Base-by-base conservation (phyloP, 2,797 vertebrate genomes). In the Leucoraja ocellata region DNA sequence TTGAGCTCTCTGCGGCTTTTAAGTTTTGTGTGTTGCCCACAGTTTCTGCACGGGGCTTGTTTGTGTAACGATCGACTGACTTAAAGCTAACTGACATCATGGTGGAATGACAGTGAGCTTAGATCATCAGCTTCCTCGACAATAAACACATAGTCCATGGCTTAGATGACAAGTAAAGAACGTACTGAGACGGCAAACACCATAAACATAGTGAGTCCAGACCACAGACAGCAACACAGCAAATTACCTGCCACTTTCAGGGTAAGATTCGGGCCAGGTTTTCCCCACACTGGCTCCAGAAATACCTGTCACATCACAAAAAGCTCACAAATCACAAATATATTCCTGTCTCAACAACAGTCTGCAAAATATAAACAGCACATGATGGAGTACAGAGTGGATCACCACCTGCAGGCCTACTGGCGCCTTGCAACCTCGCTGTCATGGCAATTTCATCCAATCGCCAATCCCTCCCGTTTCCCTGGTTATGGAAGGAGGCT, bases 201-300 rank as follows among this genome's bases (percentile, higher is more conserved):
- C 79, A 46, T 13, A 84, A 84, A 61, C 25, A 61, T n/a, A 63
- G 25, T 9, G 58, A 84, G 81, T 54, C 58, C 54, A 61, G 54
- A 63, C 54, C 13, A 25, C 54, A 61, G n/a, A 84, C 54, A 84
- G 81, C 25, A 61, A 84, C 54, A 61, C 54, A 84, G 54, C 25
- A 84, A 61, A 84, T 84, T 84, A 84, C 81, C 81, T 84, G 81
- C 54, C 81, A n/a, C 81, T 84, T 61, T 58, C 81, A 9, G 81
- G 81, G 25, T 63, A 84, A 84, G 54, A 58, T 28, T 4, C 25
- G 18, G 54, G 54, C 25, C 81, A 84, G 54, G 21, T 61, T 84
- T 84, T 63, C 28, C 54, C 54, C 54, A 84, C 54, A 84, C 54
- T n/a, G 81, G 81, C 58, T 28, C 21, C 71, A 6, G 71, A 74